Base-by-base conservation (phyloP, 2,888 invertebrate genomes). In the Spisula solida region DNA sequence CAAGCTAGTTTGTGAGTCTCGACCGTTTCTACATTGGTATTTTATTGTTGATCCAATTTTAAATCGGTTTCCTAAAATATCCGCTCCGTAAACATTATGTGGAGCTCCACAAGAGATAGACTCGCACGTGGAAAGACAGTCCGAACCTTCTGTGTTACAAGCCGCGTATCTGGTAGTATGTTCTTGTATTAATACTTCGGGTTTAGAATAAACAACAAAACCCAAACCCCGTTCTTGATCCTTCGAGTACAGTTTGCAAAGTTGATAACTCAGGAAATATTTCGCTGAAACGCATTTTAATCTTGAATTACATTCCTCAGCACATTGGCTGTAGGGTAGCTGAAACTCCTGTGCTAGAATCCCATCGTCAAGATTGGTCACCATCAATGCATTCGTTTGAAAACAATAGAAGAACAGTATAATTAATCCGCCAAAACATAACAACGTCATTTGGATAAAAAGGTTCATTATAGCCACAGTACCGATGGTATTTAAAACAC, bases 141-240 rank as follows among this genome's bases (percentile, higher is more conserved):
- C 60, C 60, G 10, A 25, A 25, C 8, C 25, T n/a, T 66, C 60
- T 10, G 25, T 10, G 10, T 25, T 25, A 25, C 60, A 66, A 66
- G 25, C 60, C 25, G n/a, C 25, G 60, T 66, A 66, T 66, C 25
- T 25, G 12, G 20, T 25, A n/a, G 25, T 10, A 10, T 66, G 60
- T 25, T n/a, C 60, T 66, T 66, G 60, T 25, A 66, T 25, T 8
- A 66, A 25, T 25, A 25, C 25, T 25, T 25, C 60, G 0, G 60
- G 60, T 25, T 66, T 66, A n/a, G 60, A 66, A 66, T 66, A 66
- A 25, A 66, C 60, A 25, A 25, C 60, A 25, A 66, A 66, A n/a
- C 60, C 60, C 2, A 25, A 0, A 4, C 25, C 25, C 10, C 60
- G 60, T 66, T 10, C 25, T 66, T 25, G 25, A 10, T 66, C 25